These are phyloP conservation scores for Coilia nasus DNA, from an alignment of 2,797 vertebrate species.

Conservation along the genomic window DNA sequence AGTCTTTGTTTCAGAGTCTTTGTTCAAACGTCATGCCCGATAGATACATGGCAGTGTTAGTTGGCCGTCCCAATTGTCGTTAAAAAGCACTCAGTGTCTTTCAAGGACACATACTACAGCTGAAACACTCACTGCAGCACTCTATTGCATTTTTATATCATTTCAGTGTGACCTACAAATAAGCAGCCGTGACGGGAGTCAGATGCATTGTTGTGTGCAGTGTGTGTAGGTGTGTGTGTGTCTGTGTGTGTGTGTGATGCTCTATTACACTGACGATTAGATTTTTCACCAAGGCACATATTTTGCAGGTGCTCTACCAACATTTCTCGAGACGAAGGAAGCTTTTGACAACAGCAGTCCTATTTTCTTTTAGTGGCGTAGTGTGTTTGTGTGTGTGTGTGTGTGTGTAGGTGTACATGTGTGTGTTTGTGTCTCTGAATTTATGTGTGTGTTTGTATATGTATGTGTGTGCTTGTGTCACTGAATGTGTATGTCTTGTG, in stretches of 20 bases:
- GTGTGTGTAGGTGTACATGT: not conserved
- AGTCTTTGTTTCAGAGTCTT: not conserved
- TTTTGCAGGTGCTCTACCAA: conserved; percentile 7
- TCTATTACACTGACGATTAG: not conserved
- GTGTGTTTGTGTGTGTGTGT: not conserved
- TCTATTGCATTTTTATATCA: not conserved
- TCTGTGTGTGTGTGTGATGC: not conserved
- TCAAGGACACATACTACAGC: not conserved
- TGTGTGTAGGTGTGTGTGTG: conserved; percentile 22
- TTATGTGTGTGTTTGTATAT: not conserved
- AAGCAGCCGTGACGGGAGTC: not conserved
- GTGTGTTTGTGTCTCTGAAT: not conserved
- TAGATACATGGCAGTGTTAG: not conserved
- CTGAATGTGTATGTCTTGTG: conserved; percentile 1
- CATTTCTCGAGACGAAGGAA: not conserved
- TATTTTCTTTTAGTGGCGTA: not conserved
- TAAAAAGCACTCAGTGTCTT: not conserved
- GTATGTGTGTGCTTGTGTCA: not conserved
- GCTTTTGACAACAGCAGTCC: conserved; percentile 6
- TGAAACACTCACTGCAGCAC: not conserved
- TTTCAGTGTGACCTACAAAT: not conserved
- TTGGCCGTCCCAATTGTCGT: not conserved
- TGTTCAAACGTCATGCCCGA: not conserved
- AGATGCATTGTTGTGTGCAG: not conserved
- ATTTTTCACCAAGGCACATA: not conserved